A percentile compares a stretch with the other conserved stretches of the same genome.
These are phyloP conservation scores for Eumaeus atala DNA, from an alignment of 1,140 invertebrate genomes.

Conservation along the genomic window DNA sequence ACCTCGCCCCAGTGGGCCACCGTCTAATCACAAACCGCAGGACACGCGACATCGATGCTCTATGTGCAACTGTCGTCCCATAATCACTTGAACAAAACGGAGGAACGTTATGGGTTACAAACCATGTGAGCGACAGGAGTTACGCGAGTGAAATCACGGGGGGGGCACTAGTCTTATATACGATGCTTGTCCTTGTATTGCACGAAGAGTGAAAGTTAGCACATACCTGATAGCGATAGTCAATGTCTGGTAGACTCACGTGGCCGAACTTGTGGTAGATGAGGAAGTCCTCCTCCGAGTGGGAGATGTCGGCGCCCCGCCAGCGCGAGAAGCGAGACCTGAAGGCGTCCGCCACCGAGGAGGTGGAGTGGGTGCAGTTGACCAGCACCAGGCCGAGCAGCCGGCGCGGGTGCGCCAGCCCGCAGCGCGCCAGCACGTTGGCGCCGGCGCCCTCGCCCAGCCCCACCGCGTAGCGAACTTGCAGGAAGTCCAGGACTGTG, in stretches of 20 bases:
- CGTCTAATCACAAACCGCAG: too few relatives aligned
- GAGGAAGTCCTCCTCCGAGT: conserved; percentile 88
- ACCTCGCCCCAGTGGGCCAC: too few relatives aligned
- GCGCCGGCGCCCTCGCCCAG: conserved; percentile 93
- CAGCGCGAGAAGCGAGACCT: conserved; percentile 88
- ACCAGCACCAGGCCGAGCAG: conserved; percentile 86
- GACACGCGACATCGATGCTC: too few relatives aligned
- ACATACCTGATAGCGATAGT: conserved; percentile 56
- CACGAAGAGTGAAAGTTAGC: conserved; percentile 31
- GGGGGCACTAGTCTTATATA: too few relatives aligned
- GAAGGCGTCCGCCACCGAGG: conserved; percentile 90
- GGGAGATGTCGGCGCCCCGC: conserved; percentile 82
- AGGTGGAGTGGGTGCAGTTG: conserved; percentile 91
- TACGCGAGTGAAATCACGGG: too few relatives aligned
- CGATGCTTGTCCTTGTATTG: conserved; percentile 16
- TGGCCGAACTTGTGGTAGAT: conserved; percentile 93
- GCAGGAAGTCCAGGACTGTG: conserved; percentile 87
- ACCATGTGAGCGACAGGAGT: too few relatives aligned
- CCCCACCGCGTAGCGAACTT: conserved; percentile 85
- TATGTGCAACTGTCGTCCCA: too few relatives aligned
- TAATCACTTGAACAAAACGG: too few relatives aligned
- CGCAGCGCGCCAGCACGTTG: conserved; percentile 90
- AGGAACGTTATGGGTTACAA: too few relatives aligned
- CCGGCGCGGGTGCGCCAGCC: conserved; percentile 83
- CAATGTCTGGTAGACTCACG: conserved; percentile 78